Conservation (phyloP, 2,797 vertebrate genomes). For the Columba guinea region DNA sequence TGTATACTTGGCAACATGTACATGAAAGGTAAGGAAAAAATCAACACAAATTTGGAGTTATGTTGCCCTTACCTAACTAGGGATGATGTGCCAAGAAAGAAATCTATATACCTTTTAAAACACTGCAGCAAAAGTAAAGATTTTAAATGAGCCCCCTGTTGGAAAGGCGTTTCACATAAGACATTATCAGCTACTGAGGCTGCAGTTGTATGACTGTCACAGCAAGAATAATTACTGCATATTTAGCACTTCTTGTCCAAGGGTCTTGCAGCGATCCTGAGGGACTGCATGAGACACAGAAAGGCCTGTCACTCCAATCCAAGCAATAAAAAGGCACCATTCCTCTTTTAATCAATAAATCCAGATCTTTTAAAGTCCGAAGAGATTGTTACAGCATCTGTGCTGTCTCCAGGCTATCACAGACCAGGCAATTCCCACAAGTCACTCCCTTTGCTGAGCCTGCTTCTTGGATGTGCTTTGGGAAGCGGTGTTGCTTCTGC, state of each 20-base stretch:
- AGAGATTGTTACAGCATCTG: background rate
- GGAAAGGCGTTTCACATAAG: background rate
- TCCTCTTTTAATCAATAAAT: background rate
- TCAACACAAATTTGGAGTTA: background rate
- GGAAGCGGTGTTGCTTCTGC: background rate
- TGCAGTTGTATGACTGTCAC: background rate
- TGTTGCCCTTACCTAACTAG: background rate
- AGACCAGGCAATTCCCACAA: background rate
- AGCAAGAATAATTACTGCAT: background rate
- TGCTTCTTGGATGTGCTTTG: background rate
- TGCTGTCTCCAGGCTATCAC: background rate
- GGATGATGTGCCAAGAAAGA: background rate
- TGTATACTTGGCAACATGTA: background rate
- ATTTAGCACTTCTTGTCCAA: background rate
- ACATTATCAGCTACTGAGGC: background rate
- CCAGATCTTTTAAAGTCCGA: background rate
- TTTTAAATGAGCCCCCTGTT: background rate
- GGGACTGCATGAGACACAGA: background rate
- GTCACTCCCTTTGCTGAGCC: background rate
- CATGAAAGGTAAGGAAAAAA: background rate
- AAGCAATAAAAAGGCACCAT: background rate
- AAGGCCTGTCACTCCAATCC: background rate
- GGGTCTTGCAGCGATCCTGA: rapidly evolving
- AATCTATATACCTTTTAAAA: background rate
- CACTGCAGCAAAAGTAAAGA: background rate